Conservation (phyloP, 2,888 invertebrate species). For the Eupithecia pulchellata region DNA sequence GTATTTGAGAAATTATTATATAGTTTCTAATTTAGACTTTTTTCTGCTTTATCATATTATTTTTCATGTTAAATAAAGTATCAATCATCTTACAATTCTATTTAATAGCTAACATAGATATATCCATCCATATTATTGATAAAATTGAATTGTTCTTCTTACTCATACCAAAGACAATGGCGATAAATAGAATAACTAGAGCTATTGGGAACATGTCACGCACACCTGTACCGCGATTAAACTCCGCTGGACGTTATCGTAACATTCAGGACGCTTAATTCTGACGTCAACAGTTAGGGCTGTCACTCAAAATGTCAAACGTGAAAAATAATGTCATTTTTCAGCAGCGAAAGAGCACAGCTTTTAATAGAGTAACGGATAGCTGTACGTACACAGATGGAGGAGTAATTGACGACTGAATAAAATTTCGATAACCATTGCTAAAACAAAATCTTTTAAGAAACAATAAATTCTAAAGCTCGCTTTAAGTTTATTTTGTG, state of each 20-base stretch:
- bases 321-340: conserved; percentile 9
- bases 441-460: background rate
- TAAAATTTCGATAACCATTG: background rate
- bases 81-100: too few species aligned
- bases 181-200: conserved; percentile 67
- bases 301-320: conserved; percentile 20
- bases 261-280: conserved; percentile 55
- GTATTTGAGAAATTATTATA: background rate
- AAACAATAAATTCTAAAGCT: background rate
- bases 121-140: background rate
- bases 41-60: background rate
- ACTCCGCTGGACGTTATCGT: conserved; percentile 64
- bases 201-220: conserved; percentile 58
- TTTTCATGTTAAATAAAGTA: too few species aligned
- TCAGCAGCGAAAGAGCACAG: background rate
- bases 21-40: background rate
- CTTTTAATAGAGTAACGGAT: background rate
- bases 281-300: conserved; percentile 42
- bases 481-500: conserved; percentile 25
- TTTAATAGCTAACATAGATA: too few species aligned
- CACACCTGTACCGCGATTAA: conserved; percentile 79
- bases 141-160: background rate
- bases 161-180: conserved; percentile 52
- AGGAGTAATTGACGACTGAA: background rate
- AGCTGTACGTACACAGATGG: too few species aligned